Evolutionary conservation across 2,113 vertebrate species (phyloP), one percentile per base, ranked within the genome.

Genomic region (Caracal caracal): DNA sequence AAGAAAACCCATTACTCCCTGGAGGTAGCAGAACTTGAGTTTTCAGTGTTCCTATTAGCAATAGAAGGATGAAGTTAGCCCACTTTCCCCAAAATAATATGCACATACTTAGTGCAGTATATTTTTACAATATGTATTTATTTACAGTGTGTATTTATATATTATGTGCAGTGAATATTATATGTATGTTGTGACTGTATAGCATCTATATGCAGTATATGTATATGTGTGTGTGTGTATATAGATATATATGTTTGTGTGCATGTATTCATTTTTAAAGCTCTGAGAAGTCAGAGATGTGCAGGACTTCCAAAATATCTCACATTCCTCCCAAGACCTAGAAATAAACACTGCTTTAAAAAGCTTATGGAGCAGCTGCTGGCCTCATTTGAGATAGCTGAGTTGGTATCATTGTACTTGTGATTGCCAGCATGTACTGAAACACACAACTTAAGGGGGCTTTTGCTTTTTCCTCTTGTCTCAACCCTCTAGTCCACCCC

Each of bases 331-430:
- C 70, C 78, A 95, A 95, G 75, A 12, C 22, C 94, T 92, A 90
- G 94, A 97, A 97, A 97, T 97, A 97, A 97, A 98, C 15, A 71
- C 56, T 47, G 96, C 97, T 96, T 97, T 28, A 97, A 98, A 97
- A 98, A 97, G 97, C 90, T 22, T 6, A 6, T n/a, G 0, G 20
- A 84, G 66, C 97, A 96, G 94, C 98, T 97, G 97, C 92, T 86
- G 92, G 79, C 76, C 97, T 97, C 85, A 51, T 97, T 97, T 87
- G 92, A 65, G 92, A 80, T n/a, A 87, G 66, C 83, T 90, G 92
- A 79, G 76, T 61, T 89, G 89, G 83, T 68, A 70, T 90, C 86
- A n/a, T 3, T 66, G 63, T 82, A 43, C 49, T 79, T 66, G 63
- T 91, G 93, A 89, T 96, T 61, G 33, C 81, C 56, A 61, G 7